Percentiles rank a stretch among this genome's conserved stretches.
phyloP scores from a whole-genome alignment of 1,140 invertebrate species.

The Drosophila erecta region DNA sequence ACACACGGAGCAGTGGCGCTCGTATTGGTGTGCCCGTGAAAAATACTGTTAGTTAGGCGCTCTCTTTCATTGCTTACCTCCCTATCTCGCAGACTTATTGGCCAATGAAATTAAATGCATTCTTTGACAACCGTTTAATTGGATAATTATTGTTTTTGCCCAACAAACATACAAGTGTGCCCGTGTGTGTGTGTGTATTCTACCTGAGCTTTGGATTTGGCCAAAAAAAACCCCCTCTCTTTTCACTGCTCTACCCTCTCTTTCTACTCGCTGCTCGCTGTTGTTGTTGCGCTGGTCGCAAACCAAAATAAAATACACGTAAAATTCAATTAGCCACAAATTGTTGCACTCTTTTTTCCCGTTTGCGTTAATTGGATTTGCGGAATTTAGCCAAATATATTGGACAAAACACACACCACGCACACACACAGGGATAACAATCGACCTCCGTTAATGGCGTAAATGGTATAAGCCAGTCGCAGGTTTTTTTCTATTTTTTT shows the following conservation, averaged over 20 bases:
- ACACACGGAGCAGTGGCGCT: constrained; percentile 1
- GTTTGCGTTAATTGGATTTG: constrained; percentile 69
- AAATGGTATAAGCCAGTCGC: constrained; percentile 81
- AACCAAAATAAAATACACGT: constrained; percentile 64
- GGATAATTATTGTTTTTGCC: constrained; percentile 68
- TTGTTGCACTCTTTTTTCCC: constrained; percentile 66
- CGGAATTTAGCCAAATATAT: constrained; percentile 68
- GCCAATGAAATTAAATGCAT: constrained; percentile 70
- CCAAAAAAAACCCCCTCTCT: constrained; percentile 15
- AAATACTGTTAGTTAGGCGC: constrained; percentile 71
- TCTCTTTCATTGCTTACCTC: constrained; percentile 13
- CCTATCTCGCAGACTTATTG: constrained; percentile 36
- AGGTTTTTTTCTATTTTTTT: constrained; percentile 56
- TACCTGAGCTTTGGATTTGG: constrained; percentile 40
- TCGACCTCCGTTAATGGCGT: constrained; percentile 76
- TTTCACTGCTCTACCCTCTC: constrained; percentile 20
- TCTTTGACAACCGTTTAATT: constrained; percentile 71
- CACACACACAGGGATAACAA: constrained; percentile 62
- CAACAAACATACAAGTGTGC: constrained; percentile 24
- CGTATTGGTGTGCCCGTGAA: constrained; percentile 70
- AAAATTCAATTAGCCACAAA: constrained; percentile 75
- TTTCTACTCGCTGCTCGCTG: constrained; percentile 55
- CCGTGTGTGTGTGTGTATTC: constrained; percentile 52
- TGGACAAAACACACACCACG: constrained; percentile 33
- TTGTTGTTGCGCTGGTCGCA: constrained; percentile 60